phyloP scores from a whole-genome alignment of 2,113 vertebrate species.

The Semnornis frantzii region DNA sequence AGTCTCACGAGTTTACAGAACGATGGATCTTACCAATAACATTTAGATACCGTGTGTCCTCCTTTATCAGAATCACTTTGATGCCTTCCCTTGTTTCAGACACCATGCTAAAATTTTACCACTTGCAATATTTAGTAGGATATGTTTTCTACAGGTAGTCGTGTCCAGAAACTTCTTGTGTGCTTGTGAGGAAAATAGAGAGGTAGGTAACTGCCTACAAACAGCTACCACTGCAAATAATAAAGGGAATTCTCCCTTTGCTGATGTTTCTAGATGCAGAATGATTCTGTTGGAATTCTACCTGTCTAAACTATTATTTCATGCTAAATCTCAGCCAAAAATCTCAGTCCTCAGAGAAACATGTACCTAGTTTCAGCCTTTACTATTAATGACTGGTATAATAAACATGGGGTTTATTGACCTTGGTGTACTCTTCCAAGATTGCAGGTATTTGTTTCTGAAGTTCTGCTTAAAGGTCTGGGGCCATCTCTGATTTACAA shows the following conservation, averaged over 20 bases:
- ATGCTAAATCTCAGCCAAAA: neutral
- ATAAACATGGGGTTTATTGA: neutral
- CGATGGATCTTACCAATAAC: neutral
- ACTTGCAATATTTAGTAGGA: neutral
- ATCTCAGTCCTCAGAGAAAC: neutral
- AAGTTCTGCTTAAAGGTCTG: neutral
- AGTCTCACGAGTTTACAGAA: neutral
- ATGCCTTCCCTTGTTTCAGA: neutral
- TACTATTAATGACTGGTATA: neutral
- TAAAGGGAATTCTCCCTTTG: neutral
- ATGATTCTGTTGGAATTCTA: neutral
- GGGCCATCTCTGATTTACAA: neutral
- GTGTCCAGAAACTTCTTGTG: neutral
- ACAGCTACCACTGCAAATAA: neutral
- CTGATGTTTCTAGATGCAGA: neutral
- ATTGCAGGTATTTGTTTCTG: neutral
- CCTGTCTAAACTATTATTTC: neutral
- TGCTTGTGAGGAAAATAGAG: neutral
- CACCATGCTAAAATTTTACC: neutral
- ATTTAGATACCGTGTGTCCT: neutral
- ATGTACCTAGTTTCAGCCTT: neutral
- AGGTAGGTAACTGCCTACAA: neutral
- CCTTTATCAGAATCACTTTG: neutral
- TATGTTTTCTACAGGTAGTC: neutral
- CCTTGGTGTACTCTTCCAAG: neutral